Evolutionary conservation across 2,797 vertebrate genomes (phyloP), one percentile per base, ranked within the genome.

Genomic region (Amphiprion clarkii): DNA sequence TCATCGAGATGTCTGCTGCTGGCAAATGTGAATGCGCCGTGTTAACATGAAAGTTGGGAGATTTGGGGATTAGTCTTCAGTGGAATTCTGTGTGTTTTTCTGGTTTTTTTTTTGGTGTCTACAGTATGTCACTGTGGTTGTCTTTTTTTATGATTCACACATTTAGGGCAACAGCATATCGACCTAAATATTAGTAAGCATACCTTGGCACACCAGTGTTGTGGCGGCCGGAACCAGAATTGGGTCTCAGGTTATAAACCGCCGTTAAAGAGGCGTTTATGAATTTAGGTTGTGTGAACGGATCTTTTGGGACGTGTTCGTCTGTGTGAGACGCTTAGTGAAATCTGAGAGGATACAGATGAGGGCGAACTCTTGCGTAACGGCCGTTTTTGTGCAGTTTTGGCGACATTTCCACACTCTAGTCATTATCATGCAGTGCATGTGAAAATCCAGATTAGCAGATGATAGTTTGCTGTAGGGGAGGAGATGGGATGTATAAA

Each of bases 371-470:
- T 70, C 66, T 88, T 84, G 48, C 25, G 4, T 81, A 81, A 89
- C 55, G 9, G 49, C 10, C 14, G 57, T 51, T 57, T 72, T 84
- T 49, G 5, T 12, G 16, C 7, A 29, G 17, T 65, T 79, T 71
- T 59, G 65, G 67, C 52, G 36, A 70, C 65, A 75, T 60, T 56
- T 11, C 39, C 67, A 55, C 55, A 69, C 71, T 67, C 67, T 58
- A 75, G 55, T 72, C 75, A 57, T 68, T 61, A 85, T 80, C 66
- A 70, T 85, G 85, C 77, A 59, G 73, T 79, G 14, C 6, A 40
- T 82, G 78, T 84, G 64, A 86, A 91, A 92, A 90, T 86, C 92
- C 90, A 91, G 92, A 93, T 93, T 87, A 91, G 76, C 78, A 86
- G 86, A 90, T 92, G 75, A 88, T 88, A 74, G 88, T 89, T 91